Evolutionary conservation across 2,888 invertebrate genomes (phyloP).

Genomic region (Coronaproctus castanopsis): DNA sequence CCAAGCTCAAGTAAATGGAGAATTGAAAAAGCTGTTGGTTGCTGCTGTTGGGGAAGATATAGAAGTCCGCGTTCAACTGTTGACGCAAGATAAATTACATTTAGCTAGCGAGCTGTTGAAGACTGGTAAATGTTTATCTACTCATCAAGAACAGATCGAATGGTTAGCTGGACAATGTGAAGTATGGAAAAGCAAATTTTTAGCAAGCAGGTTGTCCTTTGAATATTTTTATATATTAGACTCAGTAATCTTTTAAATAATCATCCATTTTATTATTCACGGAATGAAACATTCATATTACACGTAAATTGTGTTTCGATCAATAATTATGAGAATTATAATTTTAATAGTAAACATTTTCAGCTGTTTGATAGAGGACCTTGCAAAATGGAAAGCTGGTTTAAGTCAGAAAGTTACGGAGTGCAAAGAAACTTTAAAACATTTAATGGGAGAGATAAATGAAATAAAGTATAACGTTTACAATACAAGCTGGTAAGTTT

Average conservation of each 20-base stretch:
- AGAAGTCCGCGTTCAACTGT: conserved; percentile 65
- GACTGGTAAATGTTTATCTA: conserved; percentile 64
- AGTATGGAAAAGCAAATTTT: conserved; percentile 89
- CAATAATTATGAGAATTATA: too few relatives aligned
- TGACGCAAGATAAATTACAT: conserved; percentile 81
- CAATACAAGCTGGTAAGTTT: conserved; percentile 39
- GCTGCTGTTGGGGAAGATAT: conserved; percentile 90
- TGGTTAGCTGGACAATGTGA: conserved; percentile 84
- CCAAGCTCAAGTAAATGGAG: conserved; percentile 74
- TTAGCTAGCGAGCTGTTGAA: conserved; percentile 64
- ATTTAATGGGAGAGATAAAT: conserved; percentile 46
- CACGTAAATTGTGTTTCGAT: too few relatives aligned
- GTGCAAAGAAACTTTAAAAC: conserved; percentile 45
- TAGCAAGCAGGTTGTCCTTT: conserved; percentile 57
- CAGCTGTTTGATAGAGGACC: conserved; percentile 80
- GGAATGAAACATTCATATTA: too few relatives aligned
- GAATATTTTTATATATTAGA: conserved; percentile 1
- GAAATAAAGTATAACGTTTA: conserved; percentile 40
- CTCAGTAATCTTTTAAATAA: background rate
- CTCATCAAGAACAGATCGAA: conserved; percentile 83
- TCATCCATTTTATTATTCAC: too few relatives aligned
- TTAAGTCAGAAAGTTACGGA: conserved; percentile 48
- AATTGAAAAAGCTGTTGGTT: conserved; percentile 75
- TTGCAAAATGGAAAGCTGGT: conserved; percentile 67
- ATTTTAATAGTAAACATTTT: too few relatives aligned